phyloP scores from a whole-genome alignment of 2,113 vertebrate species.

The Dipodomys stephensi region DNA sequence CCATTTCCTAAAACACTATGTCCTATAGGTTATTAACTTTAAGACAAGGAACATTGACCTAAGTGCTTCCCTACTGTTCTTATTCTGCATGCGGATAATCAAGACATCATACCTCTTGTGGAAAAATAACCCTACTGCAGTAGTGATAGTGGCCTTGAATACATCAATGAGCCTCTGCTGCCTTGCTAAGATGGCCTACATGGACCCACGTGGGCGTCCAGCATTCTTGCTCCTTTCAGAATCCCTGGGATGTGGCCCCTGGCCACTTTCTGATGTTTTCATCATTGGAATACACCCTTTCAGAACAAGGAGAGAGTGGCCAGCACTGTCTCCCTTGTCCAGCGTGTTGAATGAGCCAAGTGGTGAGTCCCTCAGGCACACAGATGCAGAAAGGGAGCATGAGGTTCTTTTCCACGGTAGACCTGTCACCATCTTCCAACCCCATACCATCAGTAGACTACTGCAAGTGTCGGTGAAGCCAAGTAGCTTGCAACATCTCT shows the following conservation, averaged over 20 bases:
- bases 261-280: background rate
- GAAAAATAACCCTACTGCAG: background rate
- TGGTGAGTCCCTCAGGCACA: background rate
- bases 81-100: background rate
- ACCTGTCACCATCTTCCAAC: background rate
- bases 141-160: background rate
- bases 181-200: background rate
- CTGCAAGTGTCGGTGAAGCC: background rate
- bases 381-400: background rate
- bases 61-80: background rate
- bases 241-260: background rate
- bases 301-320: background rate
- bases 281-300: background rate
- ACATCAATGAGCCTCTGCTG: background rate
- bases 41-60: background rate
- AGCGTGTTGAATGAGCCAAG: background rate
- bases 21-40: background rate
- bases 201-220: background rate
- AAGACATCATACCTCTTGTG: background rate
- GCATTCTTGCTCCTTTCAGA: background rate
- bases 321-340: background rate
- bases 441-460: background rate
- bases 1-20: background rate
- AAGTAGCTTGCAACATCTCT: background rate
- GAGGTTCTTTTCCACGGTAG: background rate